phyloP scores from a whole-genome alignment of 2,797 vertebrate species.

The Poecile montanus region DNA sequence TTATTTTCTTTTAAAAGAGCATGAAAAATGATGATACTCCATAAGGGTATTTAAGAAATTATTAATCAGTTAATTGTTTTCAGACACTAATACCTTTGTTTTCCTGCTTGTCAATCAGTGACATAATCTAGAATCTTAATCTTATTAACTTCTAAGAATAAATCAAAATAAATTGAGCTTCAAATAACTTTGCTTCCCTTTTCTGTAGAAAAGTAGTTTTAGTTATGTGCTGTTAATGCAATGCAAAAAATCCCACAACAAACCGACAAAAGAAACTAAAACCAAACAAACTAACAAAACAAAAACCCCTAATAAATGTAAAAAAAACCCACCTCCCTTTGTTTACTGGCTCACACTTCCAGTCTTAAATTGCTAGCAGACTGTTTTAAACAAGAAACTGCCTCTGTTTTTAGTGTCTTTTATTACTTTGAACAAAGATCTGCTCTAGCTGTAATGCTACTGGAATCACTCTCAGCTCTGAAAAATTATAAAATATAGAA shows the following conservation, averaged over 20 bases:
- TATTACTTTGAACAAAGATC: not conserved
- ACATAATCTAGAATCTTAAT: not conserved
- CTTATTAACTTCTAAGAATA: not conserved
- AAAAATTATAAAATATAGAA: not conserved
- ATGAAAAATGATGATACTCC: not conserved
- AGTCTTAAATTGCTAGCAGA: not conserved
- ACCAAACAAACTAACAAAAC: not conserved
- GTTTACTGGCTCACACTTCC: not conserved
- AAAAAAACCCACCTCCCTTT: fast-evolving
- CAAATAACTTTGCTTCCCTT: not conserved
- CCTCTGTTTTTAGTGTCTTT: not conserved
- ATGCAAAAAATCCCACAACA: fast-evolving
- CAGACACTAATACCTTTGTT: not conserved
- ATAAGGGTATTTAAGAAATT: not conserved
- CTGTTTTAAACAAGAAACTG: not conserved
- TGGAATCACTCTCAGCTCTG: not conserved
- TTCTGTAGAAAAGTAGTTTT: not conserved
- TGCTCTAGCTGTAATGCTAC: not conserved
- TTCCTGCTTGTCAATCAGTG: not conserved
- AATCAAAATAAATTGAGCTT: not conserved
- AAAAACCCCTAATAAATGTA: not conserved
- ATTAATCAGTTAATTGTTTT: not conserved
- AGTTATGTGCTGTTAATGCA: not conserved
- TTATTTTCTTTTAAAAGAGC: not conserved
- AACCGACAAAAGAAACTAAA: not conserved